Evolutionary conservation across 2,113 vertebrate species (phyloP).

Genomic region (Montifringilla adamsi): DNA sequence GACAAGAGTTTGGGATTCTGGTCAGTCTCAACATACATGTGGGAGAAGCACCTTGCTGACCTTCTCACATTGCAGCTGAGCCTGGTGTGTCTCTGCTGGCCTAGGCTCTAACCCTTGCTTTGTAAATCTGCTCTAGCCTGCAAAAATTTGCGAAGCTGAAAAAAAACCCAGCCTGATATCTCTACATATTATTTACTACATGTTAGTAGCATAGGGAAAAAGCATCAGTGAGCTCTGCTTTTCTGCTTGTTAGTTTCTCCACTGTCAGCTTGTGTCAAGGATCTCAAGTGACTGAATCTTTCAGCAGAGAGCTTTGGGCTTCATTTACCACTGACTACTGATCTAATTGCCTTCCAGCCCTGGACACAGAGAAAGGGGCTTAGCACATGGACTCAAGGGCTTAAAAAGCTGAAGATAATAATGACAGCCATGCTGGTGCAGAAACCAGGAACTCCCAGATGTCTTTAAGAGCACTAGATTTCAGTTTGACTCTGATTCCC

Average conservation of each 20-base stretch:
- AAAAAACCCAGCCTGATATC: not conserved
- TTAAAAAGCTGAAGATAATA: constrained; percentile 12
- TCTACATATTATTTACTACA: not conserved
- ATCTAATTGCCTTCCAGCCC: constrained; percentile 13
- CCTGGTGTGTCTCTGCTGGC: not conserved
- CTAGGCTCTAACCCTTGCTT: not conserved
- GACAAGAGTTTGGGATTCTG: not conserved
- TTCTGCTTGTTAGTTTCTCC: not conserved
- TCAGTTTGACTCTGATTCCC: not conserved
- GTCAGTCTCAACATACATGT: rapidly evolving
- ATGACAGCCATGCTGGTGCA: not conserved
- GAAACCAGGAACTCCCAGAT: not conserved
- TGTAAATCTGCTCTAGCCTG: not conserved
- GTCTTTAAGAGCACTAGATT: not conserved
- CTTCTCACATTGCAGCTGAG: not conserved
- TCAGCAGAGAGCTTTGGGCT: not conserved
- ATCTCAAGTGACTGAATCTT: not conserved
- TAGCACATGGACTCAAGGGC: not conserved
- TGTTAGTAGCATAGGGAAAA: not conserved
- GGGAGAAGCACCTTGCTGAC: not conserved
- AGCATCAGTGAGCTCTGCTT: not conserved
- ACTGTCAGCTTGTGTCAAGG: not conserved
- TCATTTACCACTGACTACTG: not conserved
- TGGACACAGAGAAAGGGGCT: not conserved
- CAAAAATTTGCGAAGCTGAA: not conserved